Conservation (phyloP, 2,797 vertebrate genomes). For the Xenentodon cancila region DNA sequence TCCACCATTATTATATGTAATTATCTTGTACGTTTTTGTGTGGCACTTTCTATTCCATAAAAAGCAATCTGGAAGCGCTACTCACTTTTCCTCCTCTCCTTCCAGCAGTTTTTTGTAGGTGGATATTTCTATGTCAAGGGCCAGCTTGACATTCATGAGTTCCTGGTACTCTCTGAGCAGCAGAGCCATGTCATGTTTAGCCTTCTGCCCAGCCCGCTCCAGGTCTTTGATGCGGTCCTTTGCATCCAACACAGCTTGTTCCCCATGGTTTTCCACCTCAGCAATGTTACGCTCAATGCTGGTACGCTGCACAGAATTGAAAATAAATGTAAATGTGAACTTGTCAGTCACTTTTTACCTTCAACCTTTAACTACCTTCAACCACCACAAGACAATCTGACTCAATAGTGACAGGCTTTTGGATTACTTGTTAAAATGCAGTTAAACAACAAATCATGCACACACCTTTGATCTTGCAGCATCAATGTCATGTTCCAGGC, state of each 20-base stretch:
- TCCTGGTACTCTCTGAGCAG: slow-evolving; percentile 87
- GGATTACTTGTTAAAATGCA: neutral
- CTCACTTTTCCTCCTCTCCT: slow-evolving; percentile 86
- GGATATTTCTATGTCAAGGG: slow-evolving; percentile 82
- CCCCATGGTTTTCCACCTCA: slow-evolving; percentile 61
- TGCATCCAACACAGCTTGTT: slow-evolving; percentile 55
- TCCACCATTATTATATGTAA: too few relatives aligned
- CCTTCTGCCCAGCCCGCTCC: slow-evolving; percentile 65
- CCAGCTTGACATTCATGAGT: slow-evolving; percentile 83
- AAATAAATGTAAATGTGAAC: neutral
- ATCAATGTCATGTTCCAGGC: slow-evolving; percentile 65
- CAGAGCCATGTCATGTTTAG: slow-evolving; percentile 71
- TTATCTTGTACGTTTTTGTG: too few relatives aligned
- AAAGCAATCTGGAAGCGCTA: neutral
- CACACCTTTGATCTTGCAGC: slow-evolving; percentile 69
- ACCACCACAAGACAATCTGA: neutral
- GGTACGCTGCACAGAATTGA: slow-evolving; percentile 42
- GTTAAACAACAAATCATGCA: neutral
- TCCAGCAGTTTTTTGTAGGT: slow-evolving; percentile 86
- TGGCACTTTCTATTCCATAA: neutral
- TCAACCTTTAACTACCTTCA: neutral
- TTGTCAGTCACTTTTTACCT: neutral
- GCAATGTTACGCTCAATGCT: slow-evolving; percentile 61
- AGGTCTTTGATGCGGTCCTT: slow-evolving; percentile 57
- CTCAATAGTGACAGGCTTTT: neutral